Percentiles rank a stretch among this genome's conserved stretches.
Evolutionary conservation across 92 coral and sea anemone genomes (phyloP).

Genomic region (Galaxea fascicularis): DNA sequence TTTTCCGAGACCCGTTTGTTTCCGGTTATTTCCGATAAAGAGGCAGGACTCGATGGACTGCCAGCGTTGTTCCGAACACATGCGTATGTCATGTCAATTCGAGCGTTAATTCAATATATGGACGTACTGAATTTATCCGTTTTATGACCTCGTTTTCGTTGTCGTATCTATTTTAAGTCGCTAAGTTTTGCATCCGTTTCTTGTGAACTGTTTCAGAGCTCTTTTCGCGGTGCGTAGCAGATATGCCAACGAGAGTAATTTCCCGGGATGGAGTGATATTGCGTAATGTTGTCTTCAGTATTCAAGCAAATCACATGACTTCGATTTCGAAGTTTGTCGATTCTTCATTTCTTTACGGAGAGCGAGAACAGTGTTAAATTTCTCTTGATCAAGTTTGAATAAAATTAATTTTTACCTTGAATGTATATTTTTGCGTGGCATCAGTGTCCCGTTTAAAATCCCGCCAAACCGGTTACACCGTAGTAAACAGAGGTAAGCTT

Average conservation of each 20-base stretch:
- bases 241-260: slow-evolving; percentile 17
- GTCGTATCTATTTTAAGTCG: background rate
- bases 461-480: slow-evolving; percentile 42
- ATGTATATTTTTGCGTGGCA: background rate
- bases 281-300: slow-evolving; percentile 24
- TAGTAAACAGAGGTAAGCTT: slow-evolving; percentile 35
- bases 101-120: background rate
- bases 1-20: too few species aligned
- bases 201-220: too few species aligned
- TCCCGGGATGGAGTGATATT: slow-evolving; percentile 31
- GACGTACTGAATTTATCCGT: too few species aligned
- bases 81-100: too few species aligned
- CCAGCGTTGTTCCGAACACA: too few species aligned
- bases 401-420: too few species aligned
- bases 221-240: background rate
- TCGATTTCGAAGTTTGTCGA: background rate
- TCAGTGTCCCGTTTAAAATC: background rate
- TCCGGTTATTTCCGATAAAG: too few species aligned
- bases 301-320: background rate
- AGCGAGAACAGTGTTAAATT: background rate
- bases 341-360: background rate
- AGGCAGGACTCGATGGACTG: too few species aligned
- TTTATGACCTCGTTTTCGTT: background rate
- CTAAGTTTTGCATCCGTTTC: background rate
- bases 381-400: too few species aligned